Conservation (phyloP, 2,113 vertebrate species). For the Megaceryle maxima region DNA sequence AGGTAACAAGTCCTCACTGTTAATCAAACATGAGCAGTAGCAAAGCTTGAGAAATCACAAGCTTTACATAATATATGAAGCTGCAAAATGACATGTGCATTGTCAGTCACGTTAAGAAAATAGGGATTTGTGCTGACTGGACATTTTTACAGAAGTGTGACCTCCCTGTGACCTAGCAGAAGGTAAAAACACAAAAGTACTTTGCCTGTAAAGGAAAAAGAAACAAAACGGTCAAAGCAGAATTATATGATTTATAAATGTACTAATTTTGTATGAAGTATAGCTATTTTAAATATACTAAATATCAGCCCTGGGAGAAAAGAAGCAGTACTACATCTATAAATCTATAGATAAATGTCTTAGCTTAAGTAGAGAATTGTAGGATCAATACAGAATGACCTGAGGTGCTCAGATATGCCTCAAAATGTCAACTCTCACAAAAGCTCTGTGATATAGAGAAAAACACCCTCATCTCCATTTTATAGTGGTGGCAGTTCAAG, state of each 20-base stretch:
- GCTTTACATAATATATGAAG: slow-evolving; percentile 48
- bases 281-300: neutral
- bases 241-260: neutral
- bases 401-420: neutral
- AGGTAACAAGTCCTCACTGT: slow-evolving; percentile 5
- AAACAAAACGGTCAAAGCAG: neutral
- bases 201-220: neutral
- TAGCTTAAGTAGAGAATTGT: neutral
- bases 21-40: slow-evolving; percentile 43
- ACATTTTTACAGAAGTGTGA: slow-evolving; percentile 3
- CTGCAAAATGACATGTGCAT: slow-evolving; percentile 2
- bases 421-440: neutral
- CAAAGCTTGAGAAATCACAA: slow-evolving; percentile 43
- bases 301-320: neutral
- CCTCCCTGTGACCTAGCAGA: neutral
- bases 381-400: slow-evolving; percentile 1
- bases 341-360: slow-evolving; percentile 25
- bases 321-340: neutral
- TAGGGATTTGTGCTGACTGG: slow-evolving; percentile 33
- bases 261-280: neutral
- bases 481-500: neutral
- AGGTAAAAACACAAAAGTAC: neutral
- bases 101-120: slow-evolving; percentile 47
- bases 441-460: neutral
- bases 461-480: neutral